A percentile compares a stretch with the other conserved stretches of the same genome.
These are phyloP conservation scores for Bos javanicus DNA, from an alignment of 2,113 vertebrate species.

Conservation along the genomic window DNA sequence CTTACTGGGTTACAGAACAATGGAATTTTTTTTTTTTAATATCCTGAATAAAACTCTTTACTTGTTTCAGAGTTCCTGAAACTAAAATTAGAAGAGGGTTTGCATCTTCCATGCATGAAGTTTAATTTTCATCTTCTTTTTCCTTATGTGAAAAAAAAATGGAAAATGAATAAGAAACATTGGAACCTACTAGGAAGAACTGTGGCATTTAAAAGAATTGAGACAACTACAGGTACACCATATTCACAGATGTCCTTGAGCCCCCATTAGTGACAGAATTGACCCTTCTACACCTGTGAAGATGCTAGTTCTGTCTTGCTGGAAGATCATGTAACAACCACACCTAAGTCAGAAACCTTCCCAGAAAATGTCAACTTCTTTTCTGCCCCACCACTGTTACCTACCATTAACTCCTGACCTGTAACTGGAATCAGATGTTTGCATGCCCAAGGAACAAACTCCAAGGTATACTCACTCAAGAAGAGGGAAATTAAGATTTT, in stretches of 20 bases:
- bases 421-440: neutral
- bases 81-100: neutral
- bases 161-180: neutral
- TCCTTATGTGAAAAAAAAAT: neutral
- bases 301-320: neutral
- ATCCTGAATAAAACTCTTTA: neutral
- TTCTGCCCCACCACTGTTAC: neutral
- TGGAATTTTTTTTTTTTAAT: neutral
- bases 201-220: neutral
- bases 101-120: neutral
- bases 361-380: neutral
- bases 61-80: neutral
- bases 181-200: neutral
- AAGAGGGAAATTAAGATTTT: neutral
- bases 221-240: neutral
- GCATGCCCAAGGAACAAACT: neutral
- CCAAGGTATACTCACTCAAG: neutral
- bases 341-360: neutral
- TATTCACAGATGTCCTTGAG: neutral
- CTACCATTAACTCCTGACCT: neutral
- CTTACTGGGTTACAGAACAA: neutral
- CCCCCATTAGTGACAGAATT: neutral
- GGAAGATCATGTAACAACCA: neutral
- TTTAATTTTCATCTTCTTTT: neutral
- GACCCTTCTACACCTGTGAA: neutral